phyloP scores from a whole-genome alignment of 2,888 invertebrate species.

The Suillia variegata region DNA sequence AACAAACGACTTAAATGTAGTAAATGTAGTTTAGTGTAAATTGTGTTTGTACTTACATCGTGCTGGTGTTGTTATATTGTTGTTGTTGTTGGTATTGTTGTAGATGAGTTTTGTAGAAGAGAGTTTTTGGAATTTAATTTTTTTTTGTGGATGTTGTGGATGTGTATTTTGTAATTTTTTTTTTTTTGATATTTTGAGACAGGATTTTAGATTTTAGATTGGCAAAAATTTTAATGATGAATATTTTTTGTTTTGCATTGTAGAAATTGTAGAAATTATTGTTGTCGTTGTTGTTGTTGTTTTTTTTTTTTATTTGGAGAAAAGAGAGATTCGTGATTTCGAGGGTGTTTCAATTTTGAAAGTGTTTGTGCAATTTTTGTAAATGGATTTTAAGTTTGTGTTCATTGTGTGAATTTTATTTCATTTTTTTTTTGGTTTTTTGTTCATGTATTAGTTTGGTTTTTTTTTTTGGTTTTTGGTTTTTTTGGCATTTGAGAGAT shows the following conservation, averaged over 20 bases:
- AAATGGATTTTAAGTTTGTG: conserved; percentile 18
- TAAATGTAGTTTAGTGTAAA: conserved; percentile 39
- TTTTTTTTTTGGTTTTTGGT: conserved; percentile 32
- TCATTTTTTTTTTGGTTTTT: no score
- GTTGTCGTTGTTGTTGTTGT: neutral
- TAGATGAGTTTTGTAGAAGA: conserved; percentile 10
- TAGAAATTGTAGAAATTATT: neutral
- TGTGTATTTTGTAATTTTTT: neutral
- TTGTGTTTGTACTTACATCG: conserved; percentile 61
- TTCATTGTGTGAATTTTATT: no score
- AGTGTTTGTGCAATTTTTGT: conserved; percentile 32
- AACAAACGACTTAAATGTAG: conserved; percentile 32
- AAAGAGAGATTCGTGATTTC: no score
- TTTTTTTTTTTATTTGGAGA: no score
- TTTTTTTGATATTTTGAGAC: neutral
- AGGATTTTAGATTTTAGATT: neutral
- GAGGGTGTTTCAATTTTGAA: conserved; percentile 22
- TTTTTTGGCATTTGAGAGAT: conserved; percentile 46
- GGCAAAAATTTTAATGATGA: conserved; percentile 6
- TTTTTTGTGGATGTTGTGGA: conserved; percentile 9
- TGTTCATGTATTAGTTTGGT: conserved; percentile 35
- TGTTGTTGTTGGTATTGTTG: conserved; percentile 45
- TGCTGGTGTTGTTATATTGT: conserved; percentile 52
- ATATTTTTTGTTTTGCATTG: neutral
- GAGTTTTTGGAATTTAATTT: neutral